A percentile compares a stretch with the other conserved stretches of the same genome.
Evolutionary conservation across 2,888 invertebrate genomes (phyloP).

Genomic region (Syritta pipiens): DNA sequence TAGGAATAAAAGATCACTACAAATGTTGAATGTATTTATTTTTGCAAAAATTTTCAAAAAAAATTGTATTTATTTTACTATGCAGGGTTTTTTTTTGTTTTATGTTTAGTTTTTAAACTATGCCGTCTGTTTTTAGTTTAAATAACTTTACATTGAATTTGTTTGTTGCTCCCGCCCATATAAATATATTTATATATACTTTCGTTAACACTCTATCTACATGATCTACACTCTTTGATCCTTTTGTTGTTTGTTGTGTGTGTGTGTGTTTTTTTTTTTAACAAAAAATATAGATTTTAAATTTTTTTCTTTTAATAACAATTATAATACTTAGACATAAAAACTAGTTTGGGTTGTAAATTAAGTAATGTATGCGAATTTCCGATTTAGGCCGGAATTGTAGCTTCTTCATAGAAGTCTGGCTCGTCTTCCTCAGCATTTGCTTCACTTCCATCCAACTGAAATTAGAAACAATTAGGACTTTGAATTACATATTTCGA

Average conservation of each 20-base stretch:
- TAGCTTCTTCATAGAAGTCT: conserved; percentile 96
- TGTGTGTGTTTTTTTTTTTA: conserved; percentile 12
- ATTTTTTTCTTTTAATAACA: conserved; percentile 42
- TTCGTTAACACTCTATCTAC: conserved; percentile 58
- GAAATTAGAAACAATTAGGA: too few species aligned
- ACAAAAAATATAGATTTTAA: conserved; percentile 25
- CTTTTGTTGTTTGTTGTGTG: not conserved
- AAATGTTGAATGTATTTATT: conserved; percentile 22
- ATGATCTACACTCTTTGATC: conserved; percentile 44
- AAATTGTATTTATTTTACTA: not conserved
- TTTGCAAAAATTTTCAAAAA: conserved; percentile 29
- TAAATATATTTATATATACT: conserved; percentile 38
- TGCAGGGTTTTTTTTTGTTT: not conserved
- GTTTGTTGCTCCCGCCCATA: conserved; percentile 51
- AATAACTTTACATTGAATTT: conserved; percentile 23
- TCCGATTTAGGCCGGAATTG: conserved; percentile 85
- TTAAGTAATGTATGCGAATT: conserved; percentile 26
- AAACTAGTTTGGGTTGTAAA: conserved; percentile 46
- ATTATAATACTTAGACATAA: conserved; percentile 62
- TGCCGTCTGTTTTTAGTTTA: not conserved
- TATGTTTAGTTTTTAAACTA: not conserved
- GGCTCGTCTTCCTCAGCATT: conserved; percentile 93
- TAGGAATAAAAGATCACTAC: conserved; percentile 26
- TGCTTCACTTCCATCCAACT: conserved; percentile 93
- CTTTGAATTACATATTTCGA: too few species aligned